Evolutionary conservation across 2,888 invertebrate species (phyloP).

Genomic region (Eupithecia vulgata): DNA sequence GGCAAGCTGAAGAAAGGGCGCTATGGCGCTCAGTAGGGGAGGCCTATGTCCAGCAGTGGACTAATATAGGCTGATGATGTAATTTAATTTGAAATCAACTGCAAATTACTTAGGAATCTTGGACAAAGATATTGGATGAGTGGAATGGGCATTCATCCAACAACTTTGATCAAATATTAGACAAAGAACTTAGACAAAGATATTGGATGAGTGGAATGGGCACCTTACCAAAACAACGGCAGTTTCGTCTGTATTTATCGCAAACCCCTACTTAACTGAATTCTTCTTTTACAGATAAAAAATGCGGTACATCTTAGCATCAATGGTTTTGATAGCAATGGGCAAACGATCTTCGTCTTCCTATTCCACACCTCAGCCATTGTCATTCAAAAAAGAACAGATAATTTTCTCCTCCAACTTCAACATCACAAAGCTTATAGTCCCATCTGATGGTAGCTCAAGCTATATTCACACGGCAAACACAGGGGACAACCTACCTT

Average conservation of each 20-base stretch:
- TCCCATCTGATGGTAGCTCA: constrained; percentile 59
- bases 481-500: constrained; percentile 56
- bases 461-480: constrained; percentile 54
- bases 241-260: neutral
- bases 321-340: neutral
- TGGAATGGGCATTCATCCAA: too few species aligned
- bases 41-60: too few species aligned
- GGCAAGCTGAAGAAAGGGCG: too few species aligned
- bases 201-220: too few species aligned
- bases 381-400: constrained; percentile 57
- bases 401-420: constrained; percentile 63
- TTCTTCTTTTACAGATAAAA: constrained; percentile 4
- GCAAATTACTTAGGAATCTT: too few species aligned
- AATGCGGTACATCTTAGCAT: neutral
- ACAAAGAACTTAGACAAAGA: too few species aligned
- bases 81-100: too few species aligned
- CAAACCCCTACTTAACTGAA: neutral
- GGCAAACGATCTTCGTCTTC: neutral
- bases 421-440: constrained; percentile 66
- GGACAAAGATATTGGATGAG: too few species aligned
- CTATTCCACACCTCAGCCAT: neutral
- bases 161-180: too few species aligned
- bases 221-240: too few species aligned
- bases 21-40: too few species aligned
- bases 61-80: too few species aligned